Conservation (phyloP, 1,140 invertebrate genomes). For the Phocides pigmalion region DNA sequence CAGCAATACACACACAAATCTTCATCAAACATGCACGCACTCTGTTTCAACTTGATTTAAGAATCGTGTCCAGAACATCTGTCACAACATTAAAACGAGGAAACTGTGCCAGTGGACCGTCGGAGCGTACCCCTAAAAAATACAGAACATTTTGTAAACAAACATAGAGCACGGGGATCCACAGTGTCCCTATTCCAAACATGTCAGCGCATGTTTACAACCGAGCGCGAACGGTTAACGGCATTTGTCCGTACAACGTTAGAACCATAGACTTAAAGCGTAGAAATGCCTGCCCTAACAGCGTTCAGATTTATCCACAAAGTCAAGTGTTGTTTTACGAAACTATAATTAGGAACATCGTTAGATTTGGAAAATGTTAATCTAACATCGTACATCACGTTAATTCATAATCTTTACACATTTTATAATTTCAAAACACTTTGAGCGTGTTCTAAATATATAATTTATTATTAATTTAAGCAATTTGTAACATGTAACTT, state of each 20-base stretch:
- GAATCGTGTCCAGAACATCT: slow-evolving; percentile 15
- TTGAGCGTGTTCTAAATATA: no score
- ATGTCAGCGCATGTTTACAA: slow-evolving; percentile 67
- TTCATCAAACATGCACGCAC: background rate
- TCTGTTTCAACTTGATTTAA: slow-evolving; percentile 14
- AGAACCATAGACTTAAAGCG: background rate
- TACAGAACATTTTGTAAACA: slow-evolving; percentile 42
- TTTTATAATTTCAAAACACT: no score
- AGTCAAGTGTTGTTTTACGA: background rate
- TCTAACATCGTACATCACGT: no score
- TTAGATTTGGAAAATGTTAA: no score
- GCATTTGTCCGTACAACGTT: slow-evolving; percentile 40
- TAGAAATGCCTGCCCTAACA: background rate
- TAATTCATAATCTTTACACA: no score
- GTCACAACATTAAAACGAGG: slow-evolving; percentile 11
- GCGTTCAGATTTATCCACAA: background rate
- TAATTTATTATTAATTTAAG: no score
- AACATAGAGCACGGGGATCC: slow-evolving; percentile 40
- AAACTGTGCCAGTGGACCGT: slow-evolving; percentile 16
- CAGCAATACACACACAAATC: background rate
- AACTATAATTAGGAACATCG: no score
- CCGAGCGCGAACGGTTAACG: slow-evolving; percentile 62
- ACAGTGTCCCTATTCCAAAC: slow-evolving; percentile 53
- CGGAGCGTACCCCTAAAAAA: slow-evolving; percentile 10
- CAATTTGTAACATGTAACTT: no score